A percentile compares a stretch with the other conserved stretches of the same genome.
Evolutionary conservation across 2,888 invertebrate species (phyloP).

Genomic region (Protonemura montana): DNA sequence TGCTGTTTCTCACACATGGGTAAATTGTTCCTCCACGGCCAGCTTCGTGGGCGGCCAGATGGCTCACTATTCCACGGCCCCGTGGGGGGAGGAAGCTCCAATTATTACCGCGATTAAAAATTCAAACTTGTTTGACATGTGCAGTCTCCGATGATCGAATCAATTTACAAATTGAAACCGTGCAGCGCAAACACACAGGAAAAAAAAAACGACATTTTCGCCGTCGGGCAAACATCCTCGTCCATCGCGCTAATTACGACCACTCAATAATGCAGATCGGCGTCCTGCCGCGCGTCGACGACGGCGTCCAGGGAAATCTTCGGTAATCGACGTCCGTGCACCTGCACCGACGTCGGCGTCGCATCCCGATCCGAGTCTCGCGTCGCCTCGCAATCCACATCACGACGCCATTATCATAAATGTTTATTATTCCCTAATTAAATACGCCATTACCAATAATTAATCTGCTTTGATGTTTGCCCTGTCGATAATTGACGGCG

Average conservation of each 20-base stretch:
- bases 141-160: not conserved
- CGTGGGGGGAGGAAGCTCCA: not conserved
- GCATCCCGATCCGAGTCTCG: not conserved
- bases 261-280: not conserved
- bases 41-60: too few species aligned
- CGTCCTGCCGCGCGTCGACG: not conserved
- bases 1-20: too few species aligned
- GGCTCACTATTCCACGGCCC: too few species aligned
- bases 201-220: not conserved
- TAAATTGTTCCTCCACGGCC: too few species aligned
- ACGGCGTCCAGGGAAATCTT: not conserved
- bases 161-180: not conserved
- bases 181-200: not conserved
- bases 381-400: not conserved
- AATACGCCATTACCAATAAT: constrained; percentile 27
- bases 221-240: not conserved
- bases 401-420: constrained; percentile 18
- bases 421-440: constrained; percentile 27
- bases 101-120: not conserved
- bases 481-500: not conserved
- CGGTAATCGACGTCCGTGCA: not conserved
- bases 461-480: constrained; percentile 2
- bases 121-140: not conserved
- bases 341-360: not conserved
- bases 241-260: not conserved